phyloP scores from a whole-genome alignment of 2,797 vertebrate genomes.

The Benthosema pterotum region DNA sequence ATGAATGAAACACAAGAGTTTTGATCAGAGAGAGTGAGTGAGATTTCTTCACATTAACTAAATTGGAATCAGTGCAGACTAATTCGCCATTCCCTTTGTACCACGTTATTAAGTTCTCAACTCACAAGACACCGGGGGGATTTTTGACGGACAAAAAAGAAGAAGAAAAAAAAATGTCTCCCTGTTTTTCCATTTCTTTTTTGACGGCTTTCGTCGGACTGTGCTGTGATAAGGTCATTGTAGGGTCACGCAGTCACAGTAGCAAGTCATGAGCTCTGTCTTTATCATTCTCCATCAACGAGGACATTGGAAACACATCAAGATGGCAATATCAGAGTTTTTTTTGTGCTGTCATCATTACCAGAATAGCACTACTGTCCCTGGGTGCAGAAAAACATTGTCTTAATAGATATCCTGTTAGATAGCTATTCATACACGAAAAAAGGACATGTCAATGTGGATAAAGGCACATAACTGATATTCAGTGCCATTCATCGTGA shows the following conservation, averaged over 20 bases:
- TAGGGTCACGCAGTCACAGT: constrained; percentile 59
- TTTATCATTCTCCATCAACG: constrained; percentile 66
- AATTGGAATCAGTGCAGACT: constrained; percentile 33
- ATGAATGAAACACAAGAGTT: neutral
- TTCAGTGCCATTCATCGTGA: constrained; percentile 39
- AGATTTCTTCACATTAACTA: constrained; percentile 60
- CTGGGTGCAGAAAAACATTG: constrained; percentile 37
- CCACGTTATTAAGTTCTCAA: constrained; percentile 42
- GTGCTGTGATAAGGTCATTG: constrained; percentile 71
- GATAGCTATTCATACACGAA: constrained; percentile 43
- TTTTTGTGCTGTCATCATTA: constrained; percentile 53
- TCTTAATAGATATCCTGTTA: constrained; percentile 49
- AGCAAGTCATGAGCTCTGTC: constrained; percentile 67
- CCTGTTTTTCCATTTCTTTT: constrained; percentile 40
- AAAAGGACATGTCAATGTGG: constrained; percentile 36
- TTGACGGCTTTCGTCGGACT: constrained; percentile 47
- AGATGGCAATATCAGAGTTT: constrained; percentile 64
- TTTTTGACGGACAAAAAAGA: neutral
- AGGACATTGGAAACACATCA: constrained; percentile 62
- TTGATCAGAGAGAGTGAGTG: constrained; percentile 7
- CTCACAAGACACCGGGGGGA: constrained; percentile 36
- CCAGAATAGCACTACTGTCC: constrained; percentile 55
- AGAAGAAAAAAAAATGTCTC: constrained; percentile 56
- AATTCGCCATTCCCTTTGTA: constrained; percentile 57
- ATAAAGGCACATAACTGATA: constrained; percentile 42